Conservation (phyloP, 2,888 invertebrate species). For the Ceraclea dissimilis region DNA sequence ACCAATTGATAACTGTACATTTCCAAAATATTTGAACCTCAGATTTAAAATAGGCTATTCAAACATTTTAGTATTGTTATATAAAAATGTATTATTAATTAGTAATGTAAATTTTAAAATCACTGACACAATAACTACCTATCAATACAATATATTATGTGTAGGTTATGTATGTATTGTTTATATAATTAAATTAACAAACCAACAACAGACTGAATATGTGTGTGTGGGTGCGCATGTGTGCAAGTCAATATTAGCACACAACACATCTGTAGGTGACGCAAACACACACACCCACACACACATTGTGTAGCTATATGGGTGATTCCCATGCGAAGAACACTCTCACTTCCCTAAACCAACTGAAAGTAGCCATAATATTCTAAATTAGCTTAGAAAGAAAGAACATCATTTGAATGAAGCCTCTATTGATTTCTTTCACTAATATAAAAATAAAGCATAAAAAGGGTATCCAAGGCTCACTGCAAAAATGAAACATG, state of each 20-base stretch:
- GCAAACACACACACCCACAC: neutral
- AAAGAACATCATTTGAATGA: no score
- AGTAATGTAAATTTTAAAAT: conserved; percentile 45
- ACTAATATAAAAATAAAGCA: no score
- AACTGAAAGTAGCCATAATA: no score
- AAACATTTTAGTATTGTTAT: conserved; percentile 29
- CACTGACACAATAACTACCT: conserved; percentile 51
- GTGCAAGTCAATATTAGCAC: neutral
- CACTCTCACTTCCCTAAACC: no score
- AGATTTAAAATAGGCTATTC: conserved; percentile 14
- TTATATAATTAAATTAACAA: conserved; percentile 30
- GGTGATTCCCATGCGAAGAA: no score
- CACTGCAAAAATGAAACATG: no score
- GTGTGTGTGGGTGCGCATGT: neutral
- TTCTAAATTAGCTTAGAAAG: no score
- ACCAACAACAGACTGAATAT: conserved; percentile 45
- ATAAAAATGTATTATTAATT: conserved; percentile 24
- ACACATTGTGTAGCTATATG: no score
- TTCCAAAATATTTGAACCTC: conserved; percentile 25
- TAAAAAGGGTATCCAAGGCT: no score
- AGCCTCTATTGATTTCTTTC: no score
- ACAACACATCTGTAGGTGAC: neutral
- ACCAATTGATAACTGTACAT: conserved; percentile 25
- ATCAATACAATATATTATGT: conserved; percentile 31
- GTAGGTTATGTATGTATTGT: conserved; percentile 16